Percentiles rank a stretch among this genome's conserved stretches.
These are phyloP conservation scores for Germaria angustata DNA, from an alignment of 2,888 invertebrate genomes.

Conservation along the genomic window DNA sequence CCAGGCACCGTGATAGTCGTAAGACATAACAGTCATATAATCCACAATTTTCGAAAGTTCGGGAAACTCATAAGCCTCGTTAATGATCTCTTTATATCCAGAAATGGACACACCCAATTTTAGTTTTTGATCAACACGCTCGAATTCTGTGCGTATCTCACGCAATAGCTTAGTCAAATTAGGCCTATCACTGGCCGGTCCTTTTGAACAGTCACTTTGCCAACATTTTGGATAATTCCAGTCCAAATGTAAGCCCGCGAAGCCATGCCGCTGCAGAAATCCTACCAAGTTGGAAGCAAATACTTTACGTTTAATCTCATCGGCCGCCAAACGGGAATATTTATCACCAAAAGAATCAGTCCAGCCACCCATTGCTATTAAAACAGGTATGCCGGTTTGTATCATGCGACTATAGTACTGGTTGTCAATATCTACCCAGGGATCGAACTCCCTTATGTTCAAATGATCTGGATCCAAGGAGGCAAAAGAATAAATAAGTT, in stretches of 20 bases:
- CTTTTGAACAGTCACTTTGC: slow-evolving; percentile 93
- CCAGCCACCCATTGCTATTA: slow-evolving; percentile 96
- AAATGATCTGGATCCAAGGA: slow-evolving; percentile 90
- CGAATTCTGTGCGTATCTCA: slow-evolving; percentile 80
- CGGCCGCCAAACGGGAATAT: slow-evolving; percentile 89
- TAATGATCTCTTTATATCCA: slow-evolving; percentile 94
- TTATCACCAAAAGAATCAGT: slow-evolving; percentile 94
- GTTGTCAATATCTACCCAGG: slow-evolving; percentile 93
- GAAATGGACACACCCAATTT: slow-evolving; percentile 91
- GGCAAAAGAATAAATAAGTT: slow-evolving; percentile 94
- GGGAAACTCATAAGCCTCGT: slow-evolving; percentile 89
- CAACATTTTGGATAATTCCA: slow-evolving; percentile 98
- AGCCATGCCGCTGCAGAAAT: slow-evolving; percentile 87
- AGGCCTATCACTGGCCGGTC: slow-evolving; percentile 87
- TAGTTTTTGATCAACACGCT: slow-evolving; percentile 81
- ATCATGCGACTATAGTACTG: slow-evolving; percentile 90
- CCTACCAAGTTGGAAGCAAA: slow-evolving; percentile 86
- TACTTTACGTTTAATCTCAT: slow-evolving; percentile 84
- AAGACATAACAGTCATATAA: slow-evolving; percentile 92
- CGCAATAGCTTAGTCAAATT: slow-evolving; percentile 89
- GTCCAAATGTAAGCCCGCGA: slow-evolving; percentile 93
- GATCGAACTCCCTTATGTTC: slow-evolving; percentile 89
- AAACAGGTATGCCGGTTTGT: slow-evolving; percentile 83
- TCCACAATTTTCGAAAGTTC: slow-evolving; percentile 86
- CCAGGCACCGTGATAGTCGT: slow-evolving; percentile 95